Evolutionary conservation across 2,113 vertebrate genomes (phyloP).

Genomic region (Clarias magur): DNA sequence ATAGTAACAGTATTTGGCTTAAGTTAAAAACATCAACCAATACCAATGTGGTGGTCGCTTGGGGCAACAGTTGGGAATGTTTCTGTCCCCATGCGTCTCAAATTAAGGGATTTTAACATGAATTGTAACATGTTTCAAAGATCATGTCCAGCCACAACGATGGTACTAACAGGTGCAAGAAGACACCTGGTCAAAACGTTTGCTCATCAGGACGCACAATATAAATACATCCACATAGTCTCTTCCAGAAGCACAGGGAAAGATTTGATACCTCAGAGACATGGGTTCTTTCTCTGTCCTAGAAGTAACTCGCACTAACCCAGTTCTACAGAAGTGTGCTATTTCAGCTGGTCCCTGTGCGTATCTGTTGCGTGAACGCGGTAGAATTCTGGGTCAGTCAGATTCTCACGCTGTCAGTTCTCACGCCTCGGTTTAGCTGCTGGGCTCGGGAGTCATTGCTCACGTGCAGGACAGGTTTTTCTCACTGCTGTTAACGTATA

Average conservation of each 20-base stretch:
- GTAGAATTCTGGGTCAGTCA: conserved; percentile 41
- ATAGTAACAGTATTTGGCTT: background rate
- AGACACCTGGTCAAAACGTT: background rate
- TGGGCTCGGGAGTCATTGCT: conserved; percentile 2
- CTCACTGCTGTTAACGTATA: background rate
- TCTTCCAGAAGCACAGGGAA: background rate
- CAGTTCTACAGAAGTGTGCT: conserved; percentile 1
- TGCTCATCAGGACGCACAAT: background rate
- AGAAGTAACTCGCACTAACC: conserved; percentile 33
- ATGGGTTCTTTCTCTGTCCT: conserved; percentile 36
- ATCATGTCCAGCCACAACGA: background rate
- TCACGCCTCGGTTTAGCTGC: conserved; percentile 2
- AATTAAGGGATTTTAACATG: background rate
- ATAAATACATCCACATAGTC: background rate
- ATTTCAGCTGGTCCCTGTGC: conserved; percentile 26
- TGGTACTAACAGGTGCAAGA: background rate
- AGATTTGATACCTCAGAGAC: conserved; percentile 22
- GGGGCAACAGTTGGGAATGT: background rate
- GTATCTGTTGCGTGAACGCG: conserved; percentile 9
- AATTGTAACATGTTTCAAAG: background rate
- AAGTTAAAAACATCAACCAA: background rate
- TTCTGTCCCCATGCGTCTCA: background rate
- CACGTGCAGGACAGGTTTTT: background rate
- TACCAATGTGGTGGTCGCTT: background rate
- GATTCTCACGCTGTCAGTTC: conserved; percentile 41